Evolutionary conservation across 1,140 invertebrate species (phyloP).

Genomic region (Grapholita molesta): DNA sequence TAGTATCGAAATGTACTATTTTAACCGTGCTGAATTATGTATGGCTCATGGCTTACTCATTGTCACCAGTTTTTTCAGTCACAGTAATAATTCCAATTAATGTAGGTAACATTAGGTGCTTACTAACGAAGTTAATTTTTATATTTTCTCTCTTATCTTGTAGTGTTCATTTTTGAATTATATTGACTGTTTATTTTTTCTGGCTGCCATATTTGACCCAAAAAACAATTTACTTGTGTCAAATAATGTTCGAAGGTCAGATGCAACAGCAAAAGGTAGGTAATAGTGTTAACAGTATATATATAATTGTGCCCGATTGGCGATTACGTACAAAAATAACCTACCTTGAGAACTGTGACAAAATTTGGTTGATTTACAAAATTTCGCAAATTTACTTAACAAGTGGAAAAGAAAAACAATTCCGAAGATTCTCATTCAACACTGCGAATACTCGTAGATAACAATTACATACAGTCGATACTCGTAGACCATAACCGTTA

Average conservation of each 20-base stretch:
- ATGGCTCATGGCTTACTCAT: too few relatives aligned
- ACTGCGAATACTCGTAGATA: background rate
- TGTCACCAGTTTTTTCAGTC: too few relatives aligned
- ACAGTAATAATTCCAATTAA: too few relatives aligned
- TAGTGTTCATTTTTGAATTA: too few relatives aligned
- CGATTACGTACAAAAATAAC: background rate
- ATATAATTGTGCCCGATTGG: too few relatives aligned
- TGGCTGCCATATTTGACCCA: background rate
- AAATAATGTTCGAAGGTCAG: background rate
- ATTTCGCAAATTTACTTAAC: background rate
- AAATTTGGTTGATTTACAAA: background rate
- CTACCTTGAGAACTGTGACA: background rate
- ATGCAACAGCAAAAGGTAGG: background rate
- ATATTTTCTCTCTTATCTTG: too few relatives aligned
- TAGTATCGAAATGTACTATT: too few relatives aligned
- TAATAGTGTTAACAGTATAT: background rate
- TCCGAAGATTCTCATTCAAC: background rate
- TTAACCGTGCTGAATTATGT: too few relatives aligned
- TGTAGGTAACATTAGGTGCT: too few relatives aligned
- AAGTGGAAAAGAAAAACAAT: background rate
- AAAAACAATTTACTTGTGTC: background rate
- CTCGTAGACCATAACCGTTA: background rate
- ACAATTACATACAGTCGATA: background rate
- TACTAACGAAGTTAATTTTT: too few relatives aligned
- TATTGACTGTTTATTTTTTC: background rate